Evolutionary conservation across 2,888 invertebrate genomes (phyloP), one percentile per base, ranked within the genome.

Genomic region (Glaucopsyche alexis): DNA sequence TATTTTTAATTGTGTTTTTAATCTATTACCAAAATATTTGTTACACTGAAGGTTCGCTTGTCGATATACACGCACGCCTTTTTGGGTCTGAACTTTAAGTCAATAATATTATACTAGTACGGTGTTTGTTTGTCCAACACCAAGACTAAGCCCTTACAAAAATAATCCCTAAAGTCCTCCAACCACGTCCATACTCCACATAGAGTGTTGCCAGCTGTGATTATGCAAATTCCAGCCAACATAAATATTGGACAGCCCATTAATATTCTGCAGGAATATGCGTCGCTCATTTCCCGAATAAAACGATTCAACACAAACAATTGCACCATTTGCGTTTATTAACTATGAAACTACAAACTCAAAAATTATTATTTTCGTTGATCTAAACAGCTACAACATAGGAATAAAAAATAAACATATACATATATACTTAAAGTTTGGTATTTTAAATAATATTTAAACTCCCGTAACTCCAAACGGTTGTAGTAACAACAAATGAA

Each of bases 241-340:
- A 91, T 93, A 93, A 93, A 93, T 93, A 92, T 92, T 91, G 89
- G 92, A 89, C 90, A 88, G 86, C 80, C 82, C 91, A 92, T 93
- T 92, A 92, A 92, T 92, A 92, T 93, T 91, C 92, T 84, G 85
- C 83, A 86, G 89, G 87, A 88, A 89, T 88, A 87, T 89, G 88
- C 88, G 88, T 88, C 88, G 89, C 86, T 87, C 87, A 87, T 83
- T 89, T 87, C 85, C 85, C 84, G 83, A 84, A 80, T 81, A 82
- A 82, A 83, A 79, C 77, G 77, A 79, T 76, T 78, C 80, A 75
- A 79, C 81, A 80, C 80, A 79, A 80, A 79, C 78, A 77, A 80
- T 80, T 79, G 76, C 80, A 75, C 71, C 79, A 77, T 77, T 79
- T 77, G 76, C 76, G 77, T 78, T 79, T 80, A 80, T 80, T 78